Evolutionary conservation across 1,140 invertebrate genomes (phyloP).

Genomic region (Dolichoris vasculosae): DNA sequence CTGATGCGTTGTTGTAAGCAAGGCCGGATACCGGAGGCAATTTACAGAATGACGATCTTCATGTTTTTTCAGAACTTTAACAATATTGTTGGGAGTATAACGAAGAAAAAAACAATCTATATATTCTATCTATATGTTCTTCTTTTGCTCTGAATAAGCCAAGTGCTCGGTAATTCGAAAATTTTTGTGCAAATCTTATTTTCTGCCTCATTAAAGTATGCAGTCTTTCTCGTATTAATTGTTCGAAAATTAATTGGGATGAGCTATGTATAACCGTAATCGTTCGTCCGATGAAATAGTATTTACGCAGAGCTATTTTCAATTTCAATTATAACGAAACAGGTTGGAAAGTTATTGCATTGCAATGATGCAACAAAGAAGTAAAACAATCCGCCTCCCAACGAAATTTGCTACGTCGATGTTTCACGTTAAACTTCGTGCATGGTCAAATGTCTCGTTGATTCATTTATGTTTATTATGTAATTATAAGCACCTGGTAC

Average conservation of each 20-base stretch:
- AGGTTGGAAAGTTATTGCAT: neutral
- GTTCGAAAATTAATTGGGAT: neutral
- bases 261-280: neutral
- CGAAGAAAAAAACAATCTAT: neutral
- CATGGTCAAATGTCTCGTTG: neutral
- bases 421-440: neutral
- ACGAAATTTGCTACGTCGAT: neutral
- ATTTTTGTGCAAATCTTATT: neutral
- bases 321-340: neutral
- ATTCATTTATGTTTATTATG: neutral
- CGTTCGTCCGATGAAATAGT: neutral
- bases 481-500: conserved; percentile 50
- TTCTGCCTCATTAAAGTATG: neutral
- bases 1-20: conserved; percentile 64
- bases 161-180: neutral
- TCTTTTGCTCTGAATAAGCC: neutral
- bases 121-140: no score
- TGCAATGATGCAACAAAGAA: neutral
- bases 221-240: conserved; percentile 9
- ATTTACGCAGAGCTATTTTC: neutral
- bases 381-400: neutral
- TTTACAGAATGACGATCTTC: conserved; percentile 57
- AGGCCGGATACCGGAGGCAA: conserved; percentile 61
- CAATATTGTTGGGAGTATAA: neutral
- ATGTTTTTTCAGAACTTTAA: neutral